Base-by-base conservation (phyloP, 2,113 vertebrate species). In the Dermatemys mawii region DNA sequence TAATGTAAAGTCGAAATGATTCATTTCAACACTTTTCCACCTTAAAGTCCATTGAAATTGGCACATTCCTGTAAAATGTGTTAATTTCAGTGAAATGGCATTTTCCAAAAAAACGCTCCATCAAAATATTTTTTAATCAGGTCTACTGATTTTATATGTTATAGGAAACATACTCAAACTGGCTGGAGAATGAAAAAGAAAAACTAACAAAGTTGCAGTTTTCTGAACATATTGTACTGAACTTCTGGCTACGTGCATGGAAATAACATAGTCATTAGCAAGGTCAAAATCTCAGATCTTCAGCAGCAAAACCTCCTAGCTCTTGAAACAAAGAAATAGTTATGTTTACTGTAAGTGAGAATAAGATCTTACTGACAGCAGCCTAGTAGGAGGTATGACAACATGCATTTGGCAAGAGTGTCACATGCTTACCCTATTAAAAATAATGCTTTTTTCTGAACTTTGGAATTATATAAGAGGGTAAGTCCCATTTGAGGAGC, bases 391-490 rank as follows among this genome's bases (percentile, higher is more conserved):
- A 32, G 35, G 7, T 32, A 24, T 16, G 44, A 9, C 22, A 3
- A 78, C 38, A 83, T 35, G 9, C 49, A 29, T 27, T 92, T 85
- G 35, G 3, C 35, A 38, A 49, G 57, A 49, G 55, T 82, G 16
- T 13, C 22, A 6, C 19, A 32, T 32, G 9, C 70, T 88, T 86
- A 88, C 88, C 13, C 13, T 21, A 55, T 57, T 44, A 55, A 50
- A 78, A 82, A 19, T 55, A 63, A 60, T 75, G 63, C 92, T 88
- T 76, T 90, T 87, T 78, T 89, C 26, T 41, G 48, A 73, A 41
- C 29, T 49, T 60, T 67, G 60, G 32, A 67, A 17, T 67, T 35
- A 67, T 67, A 8, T 16, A 67, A 17, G 60, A n/a, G 60, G 4
- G 19, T 35, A 67, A 67, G 17, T 46, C 46, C 16, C 32, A n/a